Evolutionary conservation across 37 sponge, comb jelly and placozoan genomes (phyloP), one percentile per base, ranked within the genome.

Genomic region (Crambe crambe): DNA sequence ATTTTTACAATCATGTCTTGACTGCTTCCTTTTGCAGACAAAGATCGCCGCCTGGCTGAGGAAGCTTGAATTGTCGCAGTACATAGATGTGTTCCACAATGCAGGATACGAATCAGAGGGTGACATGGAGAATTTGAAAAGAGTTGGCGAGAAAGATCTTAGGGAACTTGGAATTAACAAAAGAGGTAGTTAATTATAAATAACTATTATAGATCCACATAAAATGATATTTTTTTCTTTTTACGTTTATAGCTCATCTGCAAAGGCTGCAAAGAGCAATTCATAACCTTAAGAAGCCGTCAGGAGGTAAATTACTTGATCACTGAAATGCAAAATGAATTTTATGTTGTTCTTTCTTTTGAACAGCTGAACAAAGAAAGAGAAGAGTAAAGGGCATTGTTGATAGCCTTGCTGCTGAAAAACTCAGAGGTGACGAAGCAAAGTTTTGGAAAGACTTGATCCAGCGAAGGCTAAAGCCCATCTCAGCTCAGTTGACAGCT

Each of bases 101-200:
- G 85, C 74, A 51, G 94, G 94, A 3, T 93, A 93, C 67, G 64
- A 51, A 27, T 37, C 72, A 1, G 66, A 56, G 26, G 76, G 70
- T 1, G 94, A 93, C 60, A 68, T 93, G 0, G 85, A 83, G 42
- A 89, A 86, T 37, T 57, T 93, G 40, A 79, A 77, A 29, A 73
- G 56, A 0, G 73, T 93, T 22, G 72, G 39, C 17, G 70, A 75
- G 26, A 37, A 86, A 0, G 81, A 93, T 6, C 68, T 93, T 63
- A 67, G n/a, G 25, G 73, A n/a, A 3, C 86, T 93, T 76, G 94
- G 94, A 62, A 80, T 93, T 2, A 76, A 57, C 37, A 93, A 80
- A 42, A 78, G 80, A 68, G 94, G 94, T 83, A 38, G 10, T 85
- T 37, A 25, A n/a, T n/a, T n/a, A n/a, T n/a, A n/a, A n/a, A n/a